Conservation (phyloP, 2,797 vertebrate species). For the Iguana delicatissima region DNA sequence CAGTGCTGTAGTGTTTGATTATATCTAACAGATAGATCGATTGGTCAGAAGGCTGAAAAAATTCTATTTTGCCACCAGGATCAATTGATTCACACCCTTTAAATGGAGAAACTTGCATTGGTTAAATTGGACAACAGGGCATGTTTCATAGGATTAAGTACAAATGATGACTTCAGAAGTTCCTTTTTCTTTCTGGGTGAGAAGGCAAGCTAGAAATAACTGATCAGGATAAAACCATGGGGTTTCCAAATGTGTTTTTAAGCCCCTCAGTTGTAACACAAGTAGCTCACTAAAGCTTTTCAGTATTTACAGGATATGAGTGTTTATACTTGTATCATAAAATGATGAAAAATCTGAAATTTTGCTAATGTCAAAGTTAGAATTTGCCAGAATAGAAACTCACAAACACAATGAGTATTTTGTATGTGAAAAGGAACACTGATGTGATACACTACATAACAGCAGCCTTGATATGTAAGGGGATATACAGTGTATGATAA, state of each 20-base stretch:
- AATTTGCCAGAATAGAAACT: background rate
- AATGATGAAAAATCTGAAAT: background rate
- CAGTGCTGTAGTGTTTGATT: background rate
- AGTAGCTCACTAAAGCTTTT: background rate
- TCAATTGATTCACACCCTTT: slow-evolving; percentile 14
- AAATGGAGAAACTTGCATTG: slow-evolving; percentile 14
- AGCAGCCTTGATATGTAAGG: too few relatives aligned
- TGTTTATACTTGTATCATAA: background rate
- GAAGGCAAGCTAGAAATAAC: background rate
- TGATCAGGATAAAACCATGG: background rate
- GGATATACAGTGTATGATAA: background rate
- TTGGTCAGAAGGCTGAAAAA: background rate
- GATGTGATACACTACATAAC: background rate
- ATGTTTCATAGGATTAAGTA: background rate
- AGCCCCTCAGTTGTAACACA: background rate
- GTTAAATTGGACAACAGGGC: slow-evolving; percentile 9
- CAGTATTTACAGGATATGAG: background rate
- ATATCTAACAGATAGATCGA: slow-evolving; percentile 20
- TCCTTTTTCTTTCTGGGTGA: background rate
- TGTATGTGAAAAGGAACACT: background rate
- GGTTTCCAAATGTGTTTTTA: background rate
- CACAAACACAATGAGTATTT: background rate
- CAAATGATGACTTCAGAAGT: background rate
- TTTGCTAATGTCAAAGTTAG: background rate
- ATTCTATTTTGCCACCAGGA: slow-evolving; percentile 5